Evolutionary conservation across 2,797 vertebrate species (phyloP).

Genomic region (Centroberyx gerrardi): DNA sequence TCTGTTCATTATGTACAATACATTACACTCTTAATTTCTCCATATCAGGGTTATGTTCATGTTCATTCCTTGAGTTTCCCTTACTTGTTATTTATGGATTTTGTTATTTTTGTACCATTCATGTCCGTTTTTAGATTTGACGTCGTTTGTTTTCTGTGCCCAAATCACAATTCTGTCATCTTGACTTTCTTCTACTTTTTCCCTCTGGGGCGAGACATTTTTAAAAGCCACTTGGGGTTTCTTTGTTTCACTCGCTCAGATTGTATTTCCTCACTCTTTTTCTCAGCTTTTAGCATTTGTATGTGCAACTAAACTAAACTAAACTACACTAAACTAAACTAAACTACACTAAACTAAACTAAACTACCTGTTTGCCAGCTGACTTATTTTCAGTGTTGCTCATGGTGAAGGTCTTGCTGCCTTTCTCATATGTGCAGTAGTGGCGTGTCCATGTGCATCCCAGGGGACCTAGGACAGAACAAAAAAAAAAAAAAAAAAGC

Average conservation of each 20-base stretch:
- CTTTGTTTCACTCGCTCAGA: constrained; percentile 55
- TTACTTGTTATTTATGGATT: constrained; percentile 52
- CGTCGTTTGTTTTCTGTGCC: constrained; percentile 52
- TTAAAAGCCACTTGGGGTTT: constrained; percentile 24
- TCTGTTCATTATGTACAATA: constrained; percentile 10
- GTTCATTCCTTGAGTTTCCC: constrained; percentile 20
- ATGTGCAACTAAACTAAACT: constrained; percentile 1
- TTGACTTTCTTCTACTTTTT: constrained; percentile 13
- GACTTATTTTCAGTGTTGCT: constrained; percentile 95
- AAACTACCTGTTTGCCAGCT: constrained; percentile 91
- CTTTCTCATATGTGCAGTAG: constrained; percentile 97
- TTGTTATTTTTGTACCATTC: constrained; percentile 54
- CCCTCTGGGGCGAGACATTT: constrained; percentile 28
- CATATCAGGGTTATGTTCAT: constrained; percentile 35
- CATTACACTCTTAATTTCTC: background rate
- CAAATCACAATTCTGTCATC: constrained; percentile 53
- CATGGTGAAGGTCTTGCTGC: constrained; percentile 95
- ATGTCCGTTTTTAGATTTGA: constrained; percentile 38
- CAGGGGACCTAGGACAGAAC: constrained; percentile 88
- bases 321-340: background rate
- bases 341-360: background rate
- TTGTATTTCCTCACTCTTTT: constrained; percentile 14
- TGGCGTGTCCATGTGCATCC: constrained; percentile 96
- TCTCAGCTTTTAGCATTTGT: constrained; percentile 31
- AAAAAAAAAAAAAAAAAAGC: constrained; percentile 27